These are phyloP conservation scores for Rhaphigaster nebulosa DNA, from an alignment of 2,888 invertebrate genomes.

Conservation along the genomic window DNA sequence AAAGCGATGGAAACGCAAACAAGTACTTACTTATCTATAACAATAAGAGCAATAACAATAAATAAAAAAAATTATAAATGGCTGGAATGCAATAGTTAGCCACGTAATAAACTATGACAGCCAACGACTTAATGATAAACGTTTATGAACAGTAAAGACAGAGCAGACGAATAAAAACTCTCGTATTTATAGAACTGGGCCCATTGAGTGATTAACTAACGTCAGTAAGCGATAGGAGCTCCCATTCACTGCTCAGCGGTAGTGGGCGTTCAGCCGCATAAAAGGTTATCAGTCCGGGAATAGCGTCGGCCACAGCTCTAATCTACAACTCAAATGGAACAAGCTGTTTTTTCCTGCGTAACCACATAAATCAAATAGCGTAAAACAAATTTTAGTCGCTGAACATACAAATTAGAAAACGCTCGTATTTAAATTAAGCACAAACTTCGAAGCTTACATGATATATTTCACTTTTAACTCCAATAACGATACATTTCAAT, in stretches of 20 bases:
- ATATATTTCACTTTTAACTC: too few relatives aligned
- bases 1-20: too few relatives aligned
- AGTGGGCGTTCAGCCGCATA: not conserved
- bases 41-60: not conserved
- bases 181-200: not conserved
- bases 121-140: not conserved
- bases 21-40: not conserved
- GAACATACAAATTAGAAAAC: not conserved
- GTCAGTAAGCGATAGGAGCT: not conserved
- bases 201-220: not conserved
- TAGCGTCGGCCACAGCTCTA: not conserved
- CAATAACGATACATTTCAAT: too few relatives aligned
- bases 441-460: too few relatives aligned
- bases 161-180: not conserved
- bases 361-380: not conserved
- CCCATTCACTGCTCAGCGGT: not conserved
- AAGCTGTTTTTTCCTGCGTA: not conserved
- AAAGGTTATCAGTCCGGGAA: not conserved
- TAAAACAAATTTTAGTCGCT: not conserved
- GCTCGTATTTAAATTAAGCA: not conserved
- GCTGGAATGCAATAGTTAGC: not conserved
- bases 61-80: not conserved
- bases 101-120: not conserved
- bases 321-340: not conserved
- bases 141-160: not conserved